These are phyloP conservation scores for Idaea straminata DNA, from an alignment of 2,888 invertebrate species.

Conservation along the genomic window DNA sequence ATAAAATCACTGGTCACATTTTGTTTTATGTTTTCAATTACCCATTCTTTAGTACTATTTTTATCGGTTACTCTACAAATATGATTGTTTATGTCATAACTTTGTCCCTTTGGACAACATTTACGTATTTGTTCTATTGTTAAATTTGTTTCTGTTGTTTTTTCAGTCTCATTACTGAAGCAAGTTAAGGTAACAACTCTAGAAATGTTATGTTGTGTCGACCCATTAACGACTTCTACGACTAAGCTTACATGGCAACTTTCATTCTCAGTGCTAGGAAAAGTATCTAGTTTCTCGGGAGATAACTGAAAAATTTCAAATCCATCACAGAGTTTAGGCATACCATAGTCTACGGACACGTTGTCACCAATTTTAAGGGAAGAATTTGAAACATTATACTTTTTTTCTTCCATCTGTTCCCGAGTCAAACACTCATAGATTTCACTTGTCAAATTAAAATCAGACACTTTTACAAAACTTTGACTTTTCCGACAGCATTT, in stretches of 20 bases:
- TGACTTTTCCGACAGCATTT: constrained; percentile 63
- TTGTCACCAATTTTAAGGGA: constrained; percentile 49
- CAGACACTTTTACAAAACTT: constrained; percentile 53
- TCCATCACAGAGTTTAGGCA: constrained; percentile 50
- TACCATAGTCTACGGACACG: constrained; percentile 46
- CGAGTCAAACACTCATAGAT: constrained; percentile 54
- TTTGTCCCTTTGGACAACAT: constrained; percentile 63
- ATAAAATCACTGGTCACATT: constrained; percentile 40
- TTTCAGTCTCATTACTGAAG: constrained; percentile 39
- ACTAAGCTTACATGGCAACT: constrained; percentile 60
- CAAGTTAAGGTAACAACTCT: constrained; percentile 58
- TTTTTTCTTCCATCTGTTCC: constrained; percentile 33
- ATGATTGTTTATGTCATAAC: constrained; percentile 57
- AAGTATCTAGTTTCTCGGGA: constrained; percentile 32
- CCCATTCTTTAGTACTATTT: constrained; percentile 41
- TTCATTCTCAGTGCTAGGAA: constrained; percentile 28
- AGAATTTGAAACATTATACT: constrained; percentile 44
- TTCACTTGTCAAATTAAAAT: constrained; percentile 30
- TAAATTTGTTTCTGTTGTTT: constrained; percentile 31
- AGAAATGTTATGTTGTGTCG: constrained; percentile 49
- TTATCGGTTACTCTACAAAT: constrained; percentile 43
- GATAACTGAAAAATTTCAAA: constrained; percentile 39
- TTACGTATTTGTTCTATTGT: constrained; percentile 55
- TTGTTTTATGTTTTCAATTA: constrained; percentile 36
- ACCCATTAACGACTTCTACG: constrained; percentile 51